These are phyloP conservation scores for Pelodytes ibericus DNA, from an alignment of 2,797 vertebrate genomes.

Conservation along the genomic window DNA sequence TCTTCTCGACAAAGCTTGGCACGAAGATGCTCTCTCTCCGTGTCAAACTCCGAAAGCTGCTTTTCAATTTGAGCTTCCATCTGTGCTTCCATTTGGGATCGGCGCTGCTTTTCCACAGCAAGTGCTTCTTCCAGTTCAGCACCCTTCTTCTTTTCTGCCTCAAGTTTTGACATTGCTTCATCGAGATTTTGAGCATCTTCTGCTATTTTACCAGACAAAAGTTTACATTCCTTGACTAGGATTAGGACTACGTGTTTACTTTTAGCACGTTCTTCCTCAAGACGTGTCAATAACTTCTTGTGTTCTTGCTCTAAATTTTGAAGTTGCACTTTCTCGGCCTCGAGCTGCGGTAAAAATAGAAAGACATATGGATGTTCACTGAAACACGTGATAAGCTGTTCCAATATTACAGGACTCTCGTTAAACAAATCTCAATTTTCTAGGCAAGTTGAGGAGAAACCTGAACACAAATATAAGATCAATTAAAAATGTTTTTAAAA, in stretches of 20 bases:
- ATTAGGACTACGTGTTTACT: constrained; percentile 96
- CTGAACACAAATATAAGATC: too few relatives aligned
- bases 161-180: constrained; percentile 83
- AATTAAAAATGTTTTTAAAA: too few relatives aligned
- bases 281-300: constrained; percentile 84
- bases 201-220: constrained; percentile 87
- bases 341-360: constrained; percentile 77
- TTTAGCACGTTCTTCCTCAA: constrained; percentile 94
- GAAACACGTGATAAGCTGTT: too few relatives aligned
- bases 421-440: too few relatives aligned
- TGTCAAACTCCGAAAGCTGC: constrained; percentile 93
- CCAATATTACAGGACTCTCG: too few relatives aligned
- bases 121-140: constrained; percentile 84
- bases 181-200: constrained; percentile 93
- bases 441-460: too few relatives aligned
- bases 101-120: constrained; percentile 77
- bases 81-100: constrained; percentile 86
- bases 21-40: constrained; percentile 90
- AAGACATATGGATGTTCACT: too few relatives aligned
- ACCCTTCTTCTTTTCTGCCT: constrained; percentile 83
- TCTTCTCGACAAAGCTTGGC: constrained; percentile 90
- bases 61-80: constrained; percentile 98
- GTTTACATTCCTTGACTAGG: constrained; percentile 95
- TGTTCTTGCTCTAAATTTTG: constrained; percentile 92
- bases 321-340: constrained; percentile 93